Conservation (phyloP, 2,113 vertebrate genomes). For the Seriola rivoliana region DNA sequence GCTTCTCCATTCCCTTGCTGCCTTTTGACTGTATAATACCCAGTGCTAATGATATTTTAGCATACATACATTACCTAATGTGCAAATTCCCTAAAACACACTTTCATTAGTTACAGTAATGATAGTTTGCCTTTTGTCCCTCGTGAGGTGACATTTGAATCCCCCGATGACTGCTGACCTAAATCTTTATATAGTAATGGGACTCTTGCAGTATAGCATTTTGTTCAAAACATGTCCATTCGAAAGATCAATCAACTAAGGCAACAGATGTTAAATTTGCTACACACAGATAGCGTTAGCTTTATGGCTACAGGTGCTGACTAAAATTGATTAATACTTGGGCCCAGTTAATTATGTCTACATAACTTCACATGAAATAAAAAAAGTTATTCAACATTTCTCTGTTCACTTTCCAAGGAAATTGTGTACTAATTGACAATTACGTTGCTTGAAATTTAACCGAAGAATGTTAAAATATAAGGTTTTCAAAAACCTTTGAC, state of each 20-base stretch:
- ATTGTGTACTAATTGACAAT: background rate
- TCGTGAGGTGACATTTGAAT: too few species aligned
- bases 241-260: background rate
- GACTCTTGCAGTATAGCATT: background rate
- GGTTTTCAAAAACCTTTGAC: conserved; percentile 50
- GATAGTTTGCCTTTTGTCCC: background rate
- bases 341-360: background rate
- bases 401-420: background rate
- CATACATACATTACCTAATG: background rate
- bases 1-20: background rate
- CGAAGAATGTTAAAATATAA: background rate
- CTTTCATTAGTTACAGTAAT: background rate
- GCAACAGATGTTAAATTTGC: background rate
- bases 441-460: background rate
- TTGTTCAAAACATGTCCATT: background rate
- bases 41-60: background rate
- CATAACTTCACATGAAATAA: background rate
- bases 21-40: background rate
- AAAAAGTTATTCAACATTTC: background rate
- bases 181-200: background rate
- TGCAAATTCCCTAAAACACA: background rate
- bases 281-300: background rate
- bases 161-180: background rate
- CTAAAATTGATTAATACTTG: background rate
- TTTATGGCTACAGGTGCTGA: background rate